These are phyloP conservation scores for Cephus cinctus DNA, from an alignment of 1,140 invertebrate genomes.

Conservation along the genomic window DNA sequence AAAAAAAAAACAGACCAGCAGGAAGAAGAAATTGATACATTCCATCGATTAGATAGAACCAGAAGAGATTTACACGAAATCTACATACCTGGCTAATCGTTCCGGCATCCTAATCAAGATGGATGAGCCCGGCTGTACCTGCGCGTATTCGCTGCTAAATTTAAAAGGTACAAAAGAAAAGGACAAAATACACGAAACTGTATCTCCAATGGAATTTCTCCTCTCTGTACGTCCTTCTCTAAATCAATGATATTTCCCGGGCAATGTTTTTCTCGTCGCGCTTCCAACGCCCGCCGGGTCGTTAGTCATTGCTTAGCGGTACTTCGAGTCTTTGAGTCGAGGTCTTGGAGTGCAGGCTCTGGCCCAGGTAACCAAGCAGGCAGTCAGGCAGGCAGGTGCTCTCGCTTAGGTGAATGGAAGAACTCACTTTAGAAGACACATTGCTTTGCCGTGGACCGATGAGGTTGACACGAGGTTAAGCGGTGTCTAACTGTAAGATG, in stretches of 20 bases:
- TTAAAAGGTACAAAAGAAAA: neutral
- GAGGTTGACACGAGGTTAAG: conserved; percentile 21
- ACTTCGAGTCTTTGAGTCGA: conserved; percentile 35
- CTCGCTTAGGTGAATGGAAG: conserved; percentile 3
- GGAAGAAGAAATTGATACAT: too few species aligned
- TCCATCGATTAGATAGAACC: too few species aligned
- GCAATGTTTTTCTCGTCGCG: neutral
- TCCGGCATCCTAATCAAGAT: too few species aligned
- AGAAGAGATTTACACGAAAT: too few species aligned
- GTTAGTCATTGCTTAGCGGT: conserved; percentile 33
- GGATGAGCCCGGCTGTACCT: too few species aligned
- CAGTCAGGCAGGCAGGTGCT: conserved; percentile 2
- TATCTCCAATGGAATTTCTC: conserved; percentile 3
- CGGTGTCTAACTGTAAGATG: conserved; percentile 39
- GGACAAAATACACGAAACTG: neutral
- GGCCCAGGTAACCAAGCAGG: conserved; percentile 17
- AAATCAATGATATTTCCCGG: neutral
- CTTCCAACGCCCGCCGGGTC: neutral
- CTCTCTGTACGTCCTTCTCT: too few species aligned
- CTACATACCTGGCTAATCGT: too few species aligned
- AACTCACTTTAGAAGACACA: conserved; percentile 29
- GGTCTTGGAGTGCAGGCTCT: too few species aligned
- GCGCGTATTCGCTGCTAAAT: neutral
- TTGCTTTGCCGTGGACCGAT: conserved; percentile 4
- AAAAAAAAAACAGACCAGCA: neutral